Conservation (phyloP, 2,888 invertebrate species). For the Amphimallon solstitiale region DNA sequence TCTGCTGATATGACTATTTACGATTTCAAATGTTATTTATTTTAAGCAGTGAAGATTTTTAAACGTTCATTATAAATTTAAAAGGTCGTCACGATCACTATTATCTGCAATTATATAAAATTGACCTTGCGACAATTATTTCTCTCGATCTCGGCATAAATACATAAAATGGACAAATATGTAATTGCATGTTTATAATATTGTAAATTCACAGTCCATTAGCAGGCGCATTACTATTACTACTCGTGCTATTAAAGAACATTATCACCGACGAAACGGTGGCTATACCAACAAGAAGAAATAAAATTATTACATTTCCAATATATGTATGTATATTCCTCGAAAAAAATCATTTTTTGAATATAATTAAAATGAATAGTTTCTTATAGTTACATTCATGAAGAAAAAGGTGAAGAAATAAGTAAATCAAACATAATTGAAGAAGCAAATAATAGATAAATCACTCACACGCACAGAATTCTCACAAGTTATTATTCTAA, state of each 20-base stretch:
- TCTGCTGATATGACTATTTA: too few species aligned
- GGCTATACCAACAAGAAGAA: too few species aligned
- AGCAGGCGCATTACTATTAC: neutral
- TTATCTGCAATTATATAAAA: neutral
- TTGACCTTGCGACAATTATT: slow-evolving; percentile 6
- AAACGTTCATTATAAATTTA: too few species aligned
- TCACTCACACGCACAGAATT: slow-evolving; percentile 35
- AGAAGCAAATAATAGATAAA: slow-evolving; percentile 34
- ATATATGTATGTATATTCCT: neutral
- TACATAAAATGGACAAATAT: too few species aligned
- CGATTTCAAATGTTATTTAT: too few species aligned
- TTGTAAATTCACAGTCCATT: neutral
- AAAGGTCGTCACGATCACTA: neutral
- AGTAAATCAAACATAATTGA: slow-evolving; percentile 22
- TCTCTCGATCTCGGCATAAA: neutral
- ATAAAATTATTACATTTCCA: too few species aligned
- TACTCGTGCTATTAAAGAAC: neutral
- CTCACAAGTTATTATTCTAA: slow-evolving; percentile 48
- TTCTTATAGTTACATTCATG: slow-evolving; percentile 17
- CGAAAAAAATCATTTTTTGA: neutral
- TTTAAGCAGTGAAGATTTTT: too few species aligned
- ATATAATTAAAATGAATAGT: slow-evolving; percentile 1
- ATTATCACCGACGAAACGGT: neutral
- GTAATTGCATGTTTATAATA: neutral
- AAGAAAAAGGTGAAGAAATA: slow-evolving; percentile 19